Percentiles rank a stretch among this genome's conserved stretches.
phyloP scores from a whole-genome alignment of 2,797 vertebrate species.

The Pangasius djambal region DNA sequence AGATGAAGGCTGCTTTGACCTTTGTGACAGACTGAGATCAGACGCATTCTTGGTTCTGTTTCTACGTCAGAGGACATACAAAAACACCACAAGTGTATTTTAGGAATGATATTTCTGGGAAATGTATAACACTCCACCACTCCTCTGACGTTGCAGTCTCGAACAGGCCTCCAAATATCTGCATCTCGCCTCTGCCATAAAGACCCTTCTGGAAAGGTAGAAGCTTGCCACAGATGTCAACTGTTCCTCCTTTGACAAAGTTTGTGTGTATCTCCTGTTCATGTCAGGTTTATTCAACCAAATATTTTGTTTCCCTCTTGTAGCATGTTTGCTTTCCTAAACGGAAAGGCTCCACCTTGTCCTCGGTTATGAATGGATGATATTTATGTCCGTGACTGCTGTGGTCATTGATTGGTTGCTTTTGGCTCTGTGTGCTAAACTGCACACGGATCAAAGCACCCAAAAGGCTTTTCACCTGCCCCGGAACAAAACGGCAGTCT shows the following conservation, averaged over 20 bases:
- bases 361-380: conserved; percentile 64
- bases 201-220: conserved; percentile 64
- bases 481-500: conserved; percentile 42
- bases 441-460: conserved; percentile 62
- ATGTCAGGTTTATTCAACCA: conserved; percentile 67
- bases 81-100: conserved; percentile 45
- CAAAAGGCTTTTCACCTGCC: conserved; percentile 46
- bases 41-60: conserved; percentile 51
- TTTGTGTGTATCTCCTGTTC: conserved; percentile 55
- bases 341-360: conserved; percentile 64
- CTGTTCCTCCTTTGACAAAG: conserved; percentile 64
- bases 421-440: conserved; percentile 46
- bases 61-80: conserved; percentile 42
- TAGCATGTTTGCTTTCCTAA: conserved; percentile 73
- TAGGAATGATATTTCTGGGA: conserved; percentile 64
- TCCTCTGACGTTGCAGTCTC: conserved; percentile 66
- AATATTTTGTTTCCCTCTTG: conserved; percentile 80
- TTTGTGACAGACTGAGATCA: conserved; percentile 28
- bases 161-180: conserved; percentile 56
- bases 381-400: conserved; percentile 56
- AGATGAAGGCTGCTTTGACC: conserved; percentile 39
- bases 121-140: conserved; percentile 71
- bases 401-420: conserved; percentile 49
- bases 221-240: conserved; percentile 50
- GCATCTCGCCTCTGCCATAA: conserved; percentile 59